These are phyloP conservation scores for Xylota sylvarum DNA, from an alignment of 2,888 invertebrate genomes.

Conservation along the genomic window DNA sequence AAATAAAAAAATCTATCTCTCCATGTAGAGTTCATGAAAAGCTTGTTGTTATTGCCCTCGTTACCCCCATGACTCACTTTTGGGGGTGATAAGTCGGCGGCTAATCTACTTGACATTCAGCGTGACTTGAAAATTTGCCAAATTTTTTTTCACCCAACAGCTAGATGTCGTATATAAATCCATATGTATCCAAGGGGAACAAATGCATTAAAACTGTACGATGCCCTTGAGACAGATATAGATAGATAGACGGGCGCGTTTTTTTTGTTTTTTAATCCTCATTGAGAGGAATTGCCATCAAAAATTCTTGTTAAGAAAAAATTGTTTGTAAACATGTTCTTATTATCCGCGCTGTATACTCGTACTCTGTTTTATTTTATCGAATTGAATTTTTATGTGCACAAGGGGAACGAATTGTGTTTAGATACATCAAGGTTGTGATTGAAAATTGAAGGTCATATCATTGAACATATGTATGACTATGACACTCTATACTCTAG, in stretches of 20 bases:
- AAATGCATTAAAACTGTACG: constrained; percentile 68
- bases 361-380: constrained; percentile 57
- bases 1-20: no score
- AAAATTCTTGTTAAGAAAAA: neutral
- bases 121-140: constrained; percentile 73
- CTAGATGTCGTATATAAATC: neutral
- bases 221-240: constrained; percentile 63
- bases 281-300: neutral
- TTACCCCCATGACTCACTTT: constrained; percentile 31
- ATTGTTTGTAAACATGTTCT: constrained; percentile 48
- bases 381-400: constrained; percentile 68
- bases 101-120: constrained; percentile 71
- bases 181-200: constrained; percentile 41
- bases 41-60: constrained; percentile 27
- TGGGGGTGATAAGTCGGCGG: constrained; percentile 60
- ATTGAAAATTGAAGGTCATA: neutral
- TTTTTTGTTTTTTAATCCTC: constrained; percentile 23
- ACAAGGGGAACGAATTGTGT: constrained; percentile 6
- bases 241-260: neutral
- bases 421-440: neutral
- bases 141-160: constrained; percentile 26
- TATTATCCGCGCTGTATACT: constrained; percentile 39
- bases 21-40: neutral
- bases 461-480: no score
- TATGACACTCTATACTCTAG: no score